Percentiles rank a stretch among this genome's conserved stretches.
Conservation (phyloP, 2,113 vertebrate species). For the Spea bombifrons region DNA sequence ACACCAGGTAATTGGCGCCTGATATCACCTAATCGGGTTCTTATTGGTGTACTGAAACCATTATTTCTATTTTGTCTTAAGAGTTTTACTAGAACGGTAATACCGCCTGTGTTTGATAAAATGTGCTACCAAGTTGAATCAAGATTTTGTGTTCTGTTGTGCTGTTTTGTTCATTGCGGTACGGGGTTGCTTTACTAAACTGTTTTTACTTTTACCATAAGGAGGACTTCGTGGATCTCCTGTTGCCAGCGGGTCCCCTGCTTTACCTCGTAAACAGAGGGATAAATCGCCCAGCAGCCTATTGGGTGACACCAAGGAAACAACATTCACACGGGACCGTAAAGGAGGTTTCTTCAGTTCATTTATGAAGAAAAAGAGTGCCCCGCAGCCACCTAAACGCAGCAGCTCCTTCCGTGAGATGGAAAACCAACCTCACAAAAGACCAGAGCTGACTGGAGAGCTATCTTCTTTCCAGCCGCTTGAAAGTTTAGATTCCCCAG, state of each 20-base stretch:
- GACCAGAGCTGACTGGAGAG: constrained; percentile 87
- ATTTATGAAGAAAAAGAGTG: constrained; percentile 96
- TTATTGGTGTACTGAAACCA: background rate
- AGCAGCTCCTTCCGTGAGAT: constrained; percentile 96
- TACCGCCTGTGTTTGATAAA: too few species aligned
- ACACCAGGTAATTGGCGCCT: constrained; percentile 61
- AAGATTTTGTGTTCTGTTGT: background rate
- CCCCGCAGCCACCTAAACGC: constrained; percentile 90
- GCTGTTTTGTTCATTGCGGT: background rate
- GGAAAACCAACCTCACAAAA: constrained; percentile 96
- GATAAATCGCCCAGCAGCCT: constrained; percentile 92
- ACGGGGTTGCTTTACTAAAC: background rate
- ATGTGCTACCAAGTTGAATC: background rate
- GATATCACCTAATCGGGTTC: background rate
- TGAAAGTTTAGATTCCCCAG: constrained; percentile 80
- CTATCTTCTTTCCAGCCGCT: constrained; percentile 80
- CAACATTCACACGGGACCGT: constrained; percentile 91
- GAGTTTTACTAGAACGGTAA: too few species aligned
- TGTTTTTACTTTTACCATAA: constrained; percentile 56
- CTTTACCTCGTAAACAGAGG: constrained; percentile 90
- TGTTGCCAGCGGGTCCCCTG: constrained; percentile 78
- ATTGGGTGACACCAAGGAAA: constrained; percentile 86
- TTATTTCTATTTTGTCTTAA: too few species aligned
- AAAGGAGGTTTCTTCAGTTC: constrained; percentile 98
- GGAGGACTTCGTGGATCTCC: constrained; percentile 75